Evolutionary conservation across 2,888 invertebrate species (phyloP), one percentile per base, ranked within the genome.

Genomic region (Sceliomorpha sp.): DNA sequence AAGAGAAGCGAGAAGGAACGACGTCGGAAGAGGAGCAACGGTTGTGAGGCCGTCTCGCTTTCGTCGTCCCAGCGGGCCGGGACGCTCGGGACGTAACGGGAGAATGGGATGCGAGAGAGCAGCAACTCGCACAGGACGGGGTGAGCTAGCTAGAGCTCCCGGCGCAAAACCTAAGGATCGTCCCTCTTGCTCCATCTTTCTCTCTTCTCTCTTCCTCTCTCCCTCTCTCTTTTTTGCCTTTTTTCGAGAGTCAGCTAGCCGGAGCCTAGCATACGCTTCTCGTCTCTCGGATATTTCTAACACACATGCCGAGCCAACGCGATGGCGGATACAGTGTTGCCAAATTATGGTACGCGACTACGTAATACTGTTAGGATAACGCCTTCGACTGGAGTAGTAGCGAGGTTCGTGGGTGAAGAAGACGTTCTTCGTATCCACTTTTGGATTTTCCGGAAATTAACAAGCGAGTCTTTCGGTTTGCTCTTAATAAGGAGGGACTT

Each of bases 331-430:
- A 72, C 79, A 77, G 75, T 79, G 87, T 87, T 87, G 85, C 84
- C 86, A 85, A 85, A 86, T 84, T 83, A 84, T 81, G 74, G 79
- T 79, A 76, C 73, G 68, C 75, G 79, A 82, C 79, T 74, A 73
- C 75, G 76, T 75, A 75, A 80, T 79, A 75, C 72, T 70, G 64
- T 62, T 63, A 29, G 39, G 39, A 55, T 42, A 32, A 45, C n/a
- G n/a, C n/a, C n/a, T n/a, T n/a, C n/a, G n/a, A n/a, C n/a, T n/a
- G n/a, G n/a, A n/a, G n/a, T n/a, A n/a, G n/a, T n/a, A n/a, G n/a
- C n/a, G n/a, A n/a, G n/a, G n/a, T n/a, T n/a, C n/a, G n/a, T n/a
- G n/a, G n/a, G n/a, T n/a, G n/a, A n/a, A n/a, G n/a, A n/a, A n/a
- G n/a, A n/a, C n/a, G n/a, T n/a, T n/a, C n/a, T n/a, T n/a, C n/a